phyloP scores from a whole-genome alignment of 2,797 vertebrate genomes.

The Echeneis naucrates region DNA sequence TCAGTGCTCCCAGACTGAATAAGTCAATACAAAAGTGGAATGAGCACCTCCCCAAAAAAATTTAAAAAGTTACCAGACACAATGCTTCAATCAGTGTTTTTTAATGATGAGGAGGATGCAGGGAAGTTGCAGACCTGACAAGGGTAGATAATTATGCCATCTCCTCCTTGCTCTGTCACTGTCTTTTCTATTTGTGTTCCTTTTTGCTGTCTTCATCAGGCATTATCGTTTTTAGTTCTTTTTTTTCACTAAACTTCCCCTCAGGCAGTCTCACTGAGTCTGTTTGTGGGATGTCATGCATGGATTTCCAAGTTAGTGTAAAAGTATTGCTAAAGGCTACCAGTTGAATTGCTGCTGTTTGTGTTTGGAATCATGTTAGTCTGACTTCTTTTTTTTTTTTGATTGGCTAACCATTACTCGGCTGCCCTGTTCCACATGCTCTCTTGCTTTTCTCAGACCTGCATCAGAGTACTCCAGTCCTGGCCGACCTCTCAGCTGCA shows the following conservation, averaged over 20 bases:
- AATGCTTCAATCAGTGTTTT: constrained; percentile 34
- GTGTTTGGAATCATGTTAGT: background rate
- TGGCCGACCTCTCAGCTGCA: constrained; percentile 95
- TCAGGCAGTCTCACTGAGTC: background rate
- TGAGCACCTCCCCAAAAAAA: constrained; percentile 14
- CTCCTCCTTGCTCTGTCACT: constrained; percentile 4
- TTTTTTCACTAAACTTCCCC: background rate
- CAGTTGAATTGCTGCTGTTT: constrained; percentile 20
- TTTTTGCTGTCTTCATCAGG: constrained; percentile 23
- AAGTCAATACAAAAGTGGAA: constrained; percentile 32
- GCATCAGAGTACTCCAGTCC: constrained; percentile 98
- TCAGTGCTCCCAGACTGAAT: constrained; percentile 30
- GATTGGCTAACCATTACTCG: background rate
- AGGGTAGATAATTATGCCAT: constrained; percentile 20
- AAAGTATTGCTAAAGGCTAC: constrained; percentile 16
- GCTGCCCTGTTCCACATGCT: background rate
- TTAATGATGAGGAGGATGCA: constrained; percentile 54
- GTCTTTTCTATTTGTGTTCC: background rate
- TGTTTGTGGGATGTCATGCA: background rate
- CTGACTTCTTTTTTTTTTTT: background rate
- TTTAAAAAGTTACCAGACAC: constrained; percentile 31
- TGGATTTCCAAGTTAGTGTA: constrained; percentile 12
- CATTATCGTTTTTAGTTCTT: constrained; percentile 5
- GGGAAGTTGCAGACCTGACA: constrained; percentile 28
- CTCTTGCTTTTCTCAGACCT: constrained; percentile 80